Evolutionary conservation across 2,113 vertebrate species (phyloP).

Genomic region (Mesoclemmys tuberculata): DNA sequence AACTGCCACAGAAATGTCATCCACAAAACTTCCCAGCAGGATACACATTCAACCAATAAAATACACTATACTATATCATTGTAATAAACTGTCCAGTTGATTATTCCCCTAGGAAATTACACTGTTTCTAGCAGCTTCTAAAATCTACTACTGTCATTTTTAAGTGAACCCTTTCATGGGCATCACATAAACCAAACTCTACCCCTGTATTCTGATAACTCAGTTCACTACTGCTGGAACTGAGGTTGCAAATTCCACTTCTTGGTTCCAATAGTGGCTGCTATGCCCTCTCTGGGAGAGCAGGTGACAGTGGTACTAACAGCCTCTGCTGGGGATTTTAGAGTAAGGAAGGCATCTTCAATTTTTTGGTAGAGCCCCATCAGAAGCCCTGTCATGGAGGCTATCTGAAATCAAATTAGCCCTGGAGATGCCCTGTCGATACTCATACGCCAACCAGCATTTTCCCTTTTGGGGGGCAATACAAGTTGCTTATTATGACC

Average conservation of each 20-base stretch:
- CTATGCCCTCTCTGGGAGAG: not conserved
- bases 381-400: not conserved
- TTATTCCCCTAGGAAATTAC: not conserved
- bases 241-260: not conserved
- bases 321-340: not conserved
- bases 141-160: not conserved
- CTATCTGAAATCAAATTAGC: rapidly evolving
- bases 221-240: not conserved
- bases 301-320: not conserved
- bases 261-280: not conserved
- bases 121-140: rapidly evolving
- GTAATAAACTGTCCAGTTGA: not conserved
- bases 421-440: not conserved
- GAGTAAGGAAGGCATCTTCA: not conserved
- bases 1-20: not conserved
- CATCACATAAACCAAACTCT: not conserved
- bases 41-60: not conserved
- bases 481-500: not conserved
- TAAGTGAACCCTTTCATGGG: not conserved
- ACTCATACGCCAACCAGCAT: not conserved
- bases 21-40: not conserved
- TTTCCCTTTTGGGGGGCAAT: rapidly evolving
- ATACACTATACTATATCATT: not conserved
- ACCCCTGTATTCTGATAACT: not conserved
- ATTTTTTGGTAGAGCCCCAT: not conserved